A percentile compares a stretch with the other conserved stretches of the same genome.
Conservation (phyloP, 1,140 invertebrate species). For the Apocrypta bakeri region DNA sequence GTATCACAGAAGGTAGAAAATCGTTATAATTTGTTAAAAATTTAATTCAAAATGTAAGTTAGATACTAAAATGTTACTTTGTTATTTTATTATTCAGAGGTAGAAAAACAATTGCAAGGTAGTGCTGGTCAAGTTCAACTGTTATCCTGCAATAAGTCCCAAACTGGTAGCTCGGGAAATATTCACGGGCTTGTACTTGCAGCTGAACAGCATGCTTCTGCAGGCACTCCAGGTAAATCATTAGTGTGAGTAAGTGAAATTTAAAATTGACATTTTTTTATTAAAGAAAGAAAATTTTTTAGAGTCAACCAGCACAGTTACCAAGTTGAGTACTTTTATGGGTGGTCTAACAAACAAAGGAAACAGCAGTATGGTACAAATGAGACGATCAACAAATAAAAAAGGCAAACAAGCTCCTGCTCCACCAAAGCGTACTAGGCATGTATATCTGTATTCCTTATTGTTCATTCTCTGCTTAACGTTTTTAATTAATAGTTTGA, state of each 20-base stretch:
- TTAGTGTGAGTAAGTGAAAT: neutral
- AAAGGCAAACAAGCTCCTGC: slow-evolving; percentile 95
- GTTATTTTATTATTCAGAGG: slow-evolving; percentile 76
- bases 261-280: neutral
- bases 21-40: slow-evolving; percentile 50
- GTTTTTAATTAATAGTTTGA: slow-evolving; percentile 15
- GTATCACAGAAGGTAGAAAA: slow-evolving; percentile 85
- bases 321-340: slow-evolving; percentile 82
- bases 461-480: slow-evolving; percentile 3
- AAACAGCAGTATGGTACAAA: slow-evolving; percentile 82
- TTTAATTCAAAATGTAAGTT: too few relatives aligned
- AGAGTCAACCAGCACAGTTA: slow-evolving; percentile 77
- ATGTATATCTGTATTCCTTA: slow-evolving; percentile 53
- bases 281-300: slow-evolving; percentile 43
- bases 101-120: slow-evolving; percentile 89
- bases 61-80: neutral
- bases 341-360: slow-evolving; percentile 75
- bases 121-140: slow-evolving; percentile 77
- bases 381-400: slow-evolving; percentile 89
- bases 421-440: slow-evolving; percentile 95
- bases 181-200: slow-evolving; percentile 78
- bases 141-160: slow-evolving; percentile 81
- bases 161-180: slow-evolving; percentile 80
- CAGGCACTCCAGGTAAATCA: slow-evolving; percentile 65
- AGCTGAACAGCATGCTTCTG: slow-evolving; percentile 72